Conservation (phyloP, 2,888 invertebrate genomes). For the Myathropa florea region DNA sequence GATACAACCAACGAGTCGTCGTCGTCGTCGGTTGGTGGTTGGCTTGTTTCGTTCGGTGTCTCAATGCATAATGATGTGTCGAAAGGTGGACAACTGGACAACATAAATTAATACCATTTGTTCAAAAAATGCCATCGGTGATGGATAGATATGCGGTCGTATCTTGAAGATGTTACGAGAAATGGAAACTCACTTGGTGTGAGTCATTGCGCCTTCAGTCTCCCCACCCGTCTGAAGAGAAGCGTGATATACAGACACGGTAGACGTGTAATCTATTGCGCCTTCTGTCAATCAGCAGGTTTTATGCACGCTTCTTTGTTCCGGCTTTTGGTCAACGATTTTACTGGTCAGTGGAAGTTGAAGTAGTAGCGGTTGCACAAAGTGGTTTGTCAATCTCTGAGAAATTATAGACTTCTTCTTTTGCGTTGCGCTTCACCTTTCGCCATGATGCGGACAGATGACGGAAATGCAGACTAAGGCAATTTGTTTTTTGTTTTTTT, state of each 20-base stretch:
- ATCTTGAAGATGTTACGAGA: constrained; percentile 17
- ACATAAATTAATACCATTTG: constrained; percentile 49
- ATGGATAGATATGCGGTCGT: background rate
- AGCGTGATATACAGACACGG: background rate
- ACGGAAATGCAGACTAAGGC: background rate
- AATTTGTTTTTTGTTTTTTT: background rate
- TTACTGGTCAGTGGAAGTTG: background rate
- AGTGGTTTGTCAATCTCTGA: background rate
- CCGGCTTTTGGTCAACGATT: constrained; percentile 5
- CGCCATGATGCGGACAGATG: background rate
- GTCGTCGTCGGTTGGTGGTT: background rate
- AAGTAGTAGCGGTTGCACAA: background rate
- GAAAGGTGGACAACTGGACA: constrained; percentile 22
- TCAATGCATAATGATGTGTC: constrained; percentile 30
- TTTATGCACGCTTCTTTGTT: constrained; percentile 15
- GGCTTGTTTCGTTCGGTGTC: background rate
- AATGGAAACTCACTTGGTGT: constrained; percentile 12
- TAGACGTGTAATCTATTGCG: constrained; percentile 36
- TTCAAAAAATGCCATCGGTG: constrained; percentile 12
- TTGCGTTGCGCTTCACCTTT: background rate
- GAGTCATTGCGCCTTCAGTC: background rate
- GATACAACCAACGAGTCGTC: too few relatives aligned
- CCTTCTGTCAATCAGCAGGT: constrained; percentile 35
- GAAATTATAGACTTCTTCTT: background rate
- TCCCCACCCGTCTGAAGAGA: background rate